phyloP scores from a whole-genome alignment of 2,888 invertebrate genomes.

The Steinernema hermaphroditum region DNA sequence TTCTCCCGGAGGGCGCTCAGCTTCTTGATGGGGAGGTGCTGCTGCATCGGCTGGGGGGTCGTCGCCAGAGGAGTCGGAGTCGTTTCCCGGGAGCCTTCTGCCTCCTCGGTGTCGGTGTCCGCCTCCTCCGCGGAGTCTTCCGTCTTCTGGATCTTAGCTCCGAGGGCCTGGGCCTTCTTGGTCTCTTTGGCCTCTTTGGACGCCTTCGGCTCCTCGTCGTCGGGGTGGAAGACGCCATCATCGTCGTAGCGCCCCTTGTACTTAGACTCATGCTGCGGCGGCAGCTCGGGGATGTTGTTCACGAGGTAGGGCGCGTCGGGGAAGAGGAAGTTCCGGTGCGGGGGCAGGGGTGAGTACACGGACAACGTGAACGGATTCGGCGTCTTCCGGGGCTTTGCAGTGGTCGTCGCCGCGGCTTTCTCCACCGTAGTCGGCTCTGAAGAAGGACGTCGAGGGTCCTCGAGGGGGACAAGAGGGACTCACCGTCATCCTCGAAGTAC shows the following conservation, averaged over 20 bases:
- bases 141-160: conserved; percentile 27
- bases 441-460: neutral
- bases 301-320: conserved; percentile 15
- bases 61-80: neutral
- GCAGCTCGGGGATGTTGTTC: conserved; percentile 28
- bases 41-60: conserved; percentile 3
- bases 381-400: conserved; percentile 2
- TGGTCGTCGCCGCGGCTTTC: neutral
- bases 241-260: conserved; percentile 31
- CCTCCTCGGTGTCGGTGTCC: neutral
- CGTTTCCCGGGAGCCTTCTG: neutral
- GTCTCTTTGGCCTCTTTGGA: neutral
- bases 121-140: conserved; percentile 21
- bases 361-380: conserved; percentile 11
- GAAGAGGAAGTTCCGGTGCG: conserved; percentile 16
- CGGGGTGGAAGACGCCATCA: conserved; percentile 30
- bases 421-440: conserved; percentile 6
- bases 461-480: no score
- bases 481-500: conserved; percentile 25
- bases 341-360: neutral
- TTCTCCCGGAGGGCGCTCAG: conserved; percentile 17
- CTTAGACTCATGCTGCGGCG: conserved; percentile 27
- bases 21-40: conserved; percentile 21
- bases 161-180: neutral
- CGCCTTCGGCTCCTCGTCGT: conserved; percentile 17